phyloP scores from a whole-genome alignment of 2,797 vertebrate genomes.

The Argyrosomus regius region DNA sequence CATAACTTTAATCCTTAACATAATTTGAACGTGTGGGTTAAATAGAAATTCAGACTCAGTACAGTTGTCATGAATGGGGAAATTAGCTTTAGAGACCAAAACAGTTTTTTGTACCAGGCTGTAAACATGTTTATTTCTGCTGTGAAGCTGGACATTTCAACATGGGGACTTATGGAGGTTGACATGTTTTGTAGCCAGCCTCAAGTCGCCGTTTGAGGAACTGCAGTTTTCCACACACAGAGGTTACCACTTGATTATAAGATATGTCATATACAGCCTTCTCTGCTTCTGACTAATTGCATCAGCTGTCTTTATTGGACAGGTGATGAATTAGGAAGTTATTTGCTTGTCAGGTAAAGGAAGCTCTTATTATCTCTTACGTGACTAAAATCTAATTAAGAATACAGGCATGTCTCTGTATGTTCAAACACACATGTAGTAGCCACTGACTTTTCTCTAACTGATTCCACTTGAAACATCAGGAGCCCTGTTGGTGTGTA shows the following conservation, averaged over 20 bases:
- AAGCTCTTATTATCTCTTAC: not conserved
- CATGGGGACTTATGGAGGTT: too few species aligned
- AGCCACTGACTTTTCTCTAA: not conserved
- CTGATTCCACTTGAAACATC: not conserved
- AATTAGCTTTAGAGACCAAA: too few species aligned
- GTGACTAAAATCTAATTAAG: not conserved
- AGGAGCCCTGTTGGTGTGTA: not conserved
- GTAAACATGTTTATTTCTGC: too few species aligned
- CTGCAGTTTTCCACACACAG: too few species aligned
- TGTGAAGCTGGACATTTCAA: too few species aligned
- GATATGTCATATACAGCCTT: slow-evolving; percentile 25
- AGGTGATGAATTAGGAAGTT: slow-evolving; percentile 43
- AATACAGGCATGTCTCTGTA: not conserved
- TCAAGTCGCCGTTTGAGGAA: too few species aligned
- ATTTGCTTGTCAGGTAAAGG: slow-evolving; percentile 30
- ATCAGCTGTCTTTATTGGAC: slow-evolving; percentile 43
- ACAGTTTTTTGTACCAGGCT: too few species aligned
- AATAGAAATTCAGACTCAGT: too few species aligned
- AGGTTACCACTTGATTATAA: slow-evolving; percentile 31
- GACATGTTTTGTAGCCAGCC: too few species aligned
- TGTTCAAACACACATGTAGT: not conserved
- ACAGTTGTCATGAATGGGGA: too few species aligned
- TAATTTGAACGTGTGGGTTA: too few species aligned
- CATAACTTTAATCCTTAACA: too few species aligned
- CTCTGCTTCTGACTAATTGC: slow-evolving; percentile 51